Evolutionary conservation across 2,888 invertebrate genomes (phyloP).

Genomic region (Ceraclea dissimilis): DNA sequence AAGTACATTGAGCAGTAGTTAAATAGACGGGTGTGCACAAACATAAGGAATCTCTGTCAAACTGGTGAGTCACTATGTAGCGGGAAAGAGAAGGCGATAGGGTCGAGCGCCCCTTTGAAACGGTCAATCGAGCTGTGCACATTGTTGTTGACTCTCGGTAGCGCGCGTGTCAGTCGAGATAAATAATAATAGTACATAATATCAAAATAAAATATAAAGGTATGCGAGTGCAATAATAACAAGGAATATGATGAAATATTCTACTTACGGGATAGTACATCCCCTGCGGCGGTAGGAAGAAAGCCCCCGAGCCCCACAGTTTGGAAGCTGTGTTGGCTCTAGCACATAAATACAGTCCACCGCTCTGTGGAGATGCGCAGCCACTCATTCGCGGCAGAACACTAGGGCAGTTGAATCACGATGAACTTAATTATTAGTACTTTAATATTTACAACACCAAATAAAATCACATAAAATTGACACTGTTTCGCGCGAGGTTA

Average conservation of each 20-base stretch:
- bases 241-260: slow-evolving; percentile 1
- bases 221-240: background rate
- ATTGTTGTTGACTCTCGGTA: slow-evolving; percentile 20
- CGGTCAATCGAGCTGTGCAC: slow-evolving; percentile 21
- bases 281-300: slow-evolving; percentile 94
- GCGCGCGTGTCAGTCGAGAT: slow-evolving; percentile 1
- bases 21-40: background rate
- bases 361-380: slow-evolving; percentile 24
- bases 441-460: slow-evolving; percentile 4
- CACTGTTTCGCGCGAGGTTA: slow-evolving; percentile 16
- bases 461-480: background rate
- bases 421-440: background rate
- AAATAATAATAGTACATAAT: background rate
- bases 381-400: slow-evolving; percentile 23
- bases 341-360: slow-evolving; percentile 41
- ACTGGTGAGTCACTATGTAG: slow-evolving; percentile 15
- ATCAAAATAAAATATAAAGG: background rate
- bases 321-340: slow-evolving; percentile 73
- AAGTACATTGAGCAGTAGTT: no score
- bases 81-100: slow-evolving; percentile 17
- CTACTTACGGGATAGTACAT: slow-evolving; percentile 92
- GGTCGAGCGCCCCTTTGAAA: slow-evolving; percentile 17
- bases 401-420: background rate
- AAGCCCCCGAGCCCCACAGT: slow-evolving; percentile 95
- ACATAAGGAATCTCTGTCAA: slow-evolving; percentile 17